These are phyloP conservation scores for Chrysolina americana DNA, from an alignment of 2,888 invertebrate genomes.

Conservation along the genomic window DNA sequence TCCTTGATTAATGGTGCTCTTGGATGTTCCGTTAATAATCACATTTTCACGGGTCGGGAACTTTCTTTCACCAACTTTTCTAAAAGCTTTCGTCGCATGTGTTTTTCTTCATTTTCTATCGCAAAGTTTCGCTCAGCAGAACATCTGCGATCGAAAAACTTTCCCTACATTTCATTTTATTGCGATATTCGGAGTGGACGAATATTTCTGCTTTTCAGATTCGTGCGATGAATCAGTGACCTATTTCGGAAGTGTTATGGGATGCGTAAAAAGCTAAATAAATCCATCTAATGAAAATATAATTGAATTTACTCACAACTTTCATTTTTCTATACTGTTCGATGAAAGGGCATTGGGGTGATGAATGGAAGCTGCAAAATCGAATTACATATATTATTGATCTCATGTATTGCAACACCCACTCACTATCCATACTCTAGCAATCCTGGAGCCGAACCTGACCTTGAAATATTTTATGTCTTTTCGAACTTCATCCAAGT, in stretches of 20 bases:
- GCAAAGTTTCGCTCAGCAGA: background rate
- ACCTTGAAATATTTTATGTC: too few relatives aligned
- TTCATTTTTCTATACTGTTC: too few relatives aligned
- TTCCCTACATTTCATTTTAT: conserved; percentile 1
- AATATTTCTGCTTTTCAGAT: background rate
- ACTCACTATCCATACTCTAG: too few relatives aligned
- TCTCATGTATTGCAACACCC: too few relatives aligned
- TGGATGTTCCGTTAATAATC: background rate
- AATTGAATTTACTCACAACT: too few relatives aligned
- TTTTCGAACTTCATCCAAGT: too few relatives aligned
- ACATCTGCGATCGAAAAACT: background rate
- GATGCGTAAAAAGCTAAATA: too few relatives aligned
- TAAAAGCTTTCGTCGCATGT: background rate
- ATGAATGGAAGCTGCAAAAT: background rate
- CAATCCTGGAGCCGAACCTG: too few relatives aligned
- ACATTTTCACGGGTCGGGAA: background rate
- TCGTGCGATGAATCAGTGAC: background rate
- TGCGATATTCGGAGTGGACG: background rate
- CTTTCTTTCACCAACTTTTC: background rate
- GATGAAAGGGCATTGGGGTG: too few relatives aligned
- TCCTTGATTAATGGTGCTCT: background rate
- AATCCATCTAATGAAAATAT: too few relatives aligned
- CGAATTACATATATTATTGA: too few relatives aligned
- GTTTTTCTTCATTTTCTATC: background rate
- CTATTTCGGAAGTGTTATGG: background rate